Evolutionary conservation across 2,888 invertebrate species (phyloP).

Genomic region (Hemistola chrysoprasaria): DNA sequence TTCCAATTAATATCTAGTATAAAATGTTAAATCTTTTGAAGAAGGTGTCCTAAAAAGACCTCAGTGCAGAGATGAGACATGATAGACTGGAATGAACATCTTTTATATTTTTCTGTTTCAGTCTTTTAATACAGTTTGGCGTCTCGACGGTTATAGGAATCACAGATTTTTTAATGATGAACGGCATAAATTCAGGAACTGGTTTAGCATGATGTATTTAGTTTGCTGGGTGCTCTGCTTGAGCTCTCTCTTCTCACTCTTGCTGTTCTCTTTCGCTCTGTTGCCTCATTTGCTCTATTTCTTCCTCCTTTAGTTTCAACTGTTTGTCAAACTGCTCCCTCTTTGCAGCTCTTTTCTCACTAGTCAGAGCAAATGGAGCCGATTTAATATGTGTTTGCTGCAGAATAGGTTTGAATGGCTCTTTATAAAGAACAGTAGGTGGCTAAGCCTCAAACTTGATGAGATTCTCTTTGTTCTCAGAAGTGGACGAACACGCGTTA

Average conservation of each 20-base stretch:
- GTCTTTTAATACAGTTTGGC: conserved; percentile 77
- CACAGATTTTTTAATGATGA: conserved; percentile 74
- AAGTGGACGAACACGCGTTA: conserved; percentile 47
- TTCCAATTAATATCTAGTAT: no score
- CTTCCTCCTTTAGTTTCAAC: conserved; percentile 78
- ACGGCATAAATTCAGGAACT: conserved; percentile 72
- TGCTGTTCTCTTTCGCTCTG: conserved; percentile 58
- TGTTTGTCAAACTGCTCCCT: conserved; percentile 82
- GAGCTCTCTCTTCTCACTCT: conserved; percentile 75
- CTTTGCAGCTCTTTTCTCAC: conserved; percentile 84
- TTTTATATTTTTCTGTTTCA: conserved; percentile 47
- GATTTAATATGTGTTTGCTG: conserved; percentile 65
- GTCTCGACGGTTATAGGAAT: conserved; percentile 83
- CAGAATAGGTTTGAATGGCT: conserved; percentile 85
- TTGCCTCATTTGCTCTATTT: conserved; percentile 63
- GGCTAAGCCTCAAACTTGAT: conserved; percentile 84
- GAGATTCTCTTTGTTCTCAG: conserved; percentile 74
- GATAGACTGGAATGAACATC: no score
- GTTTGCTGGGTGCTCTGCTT: conserved; percentile 77
- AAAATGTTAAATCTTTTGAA: no score
- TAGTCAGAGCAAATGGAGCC: conserved; percentile 83
- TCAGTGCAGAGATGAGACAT: no score
- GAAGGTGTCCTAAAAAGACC: no score
- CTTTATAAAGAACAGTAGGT: conserved; percentile 82
- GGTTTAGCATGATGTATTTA: conserved; percentile 85